Conservation (phyloP, 2,888 invertebrate genomes). For the Actias luna region DNA sequence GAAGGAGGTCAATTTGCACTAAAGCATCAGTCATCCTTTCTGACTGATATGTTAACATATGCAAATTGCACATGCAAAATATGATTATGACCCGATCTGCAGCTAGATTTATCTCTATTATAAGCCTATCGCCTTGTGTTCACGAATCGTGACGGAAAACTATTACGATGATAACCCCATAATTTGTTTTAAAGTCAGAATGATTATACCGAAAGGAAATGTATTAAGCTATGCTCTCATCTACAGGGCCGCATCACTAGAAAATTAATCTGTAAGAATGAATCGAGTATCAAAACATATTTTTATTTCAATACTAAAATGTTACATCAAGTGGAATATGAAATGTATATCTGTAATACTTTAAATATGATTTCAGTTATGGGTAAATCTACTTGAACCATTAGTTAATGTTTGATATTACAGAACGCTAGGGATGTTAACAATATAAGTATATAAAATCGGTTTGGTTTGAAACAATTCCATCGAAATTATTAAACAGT, state of each 20-base stretch:
- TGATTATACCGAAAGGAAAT: background rate
- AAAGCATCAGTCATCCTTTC: no score
- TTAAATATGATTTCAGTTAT: background rate
- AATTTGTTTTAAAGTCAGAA: background rate
- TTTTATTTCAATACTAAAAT: background rate
- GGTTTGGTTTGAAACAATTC: background rate
- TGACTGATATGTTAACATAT: no score
- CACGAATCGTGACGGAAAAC: background rate
- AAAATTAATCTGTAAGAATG: background rate
- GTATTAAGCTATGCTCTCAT: background rate
- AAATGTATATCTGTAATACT: background rate
- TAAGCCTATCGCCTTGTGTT: background rate
- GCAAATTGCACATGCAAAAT: no score
- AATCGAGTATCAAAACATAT: background rate
- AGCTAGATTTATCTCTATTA: background rate
- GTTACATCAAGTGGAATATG: background rate
- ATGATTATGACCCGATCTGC: no score
- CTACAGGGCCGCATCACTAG: background rate
- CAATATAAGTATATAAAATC: background rate
- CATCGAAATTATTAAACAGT: no score
- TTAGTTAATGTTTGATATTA: background rate
- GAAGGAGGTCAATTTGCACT: no score
- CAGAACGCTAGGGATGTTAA: background rate
- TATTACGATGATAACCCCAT: background rate
- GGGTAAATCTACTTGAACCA: background rate